Evolutionary conservation across 2,797 vertebrate species (phyloP), one percentile per base, ranked within the genome.

Genomic region (Telmatherina bonti): DNA sequence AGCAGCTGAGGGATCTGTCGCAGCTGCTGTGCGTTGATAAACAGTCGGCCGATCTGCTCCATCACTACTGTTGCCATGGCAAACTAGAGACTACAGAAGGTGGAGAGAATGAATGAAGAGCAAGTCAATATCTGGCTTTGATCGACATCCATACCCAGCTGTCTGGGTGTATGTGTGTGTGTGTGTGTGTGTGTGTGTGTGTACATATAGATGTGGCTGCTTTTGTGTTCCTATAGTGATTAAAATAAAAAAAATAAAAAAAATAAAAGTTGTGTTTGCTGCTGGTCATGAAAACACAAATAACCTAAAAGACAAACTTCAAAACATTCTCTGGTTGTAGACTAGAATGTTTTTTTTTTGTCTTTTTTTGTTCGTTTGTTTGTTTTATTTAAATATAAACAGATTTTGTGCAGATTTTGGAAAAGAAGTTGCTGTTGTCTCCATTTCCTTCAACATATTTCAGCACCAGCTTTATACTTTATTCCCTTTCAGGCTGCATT

Each of bases 31-130:
- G 91, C 85, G 0, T 92, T 94, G 79, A 95, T 89, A 66, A 97
- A 95, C 73, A 98, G 94, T 64, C 92, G 95, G 74, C 94, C 95
- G 0, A 98, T 96, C 93, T 95, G 97, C 91, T 96, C 95, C 13
- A 95, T 94, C 89, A 96, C 86, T 3, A 93, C 94, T 0, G 95
- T 95, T 67, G 96, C 96, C 97, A 98, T 97, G 94, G 87, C 85
- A 81, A 91, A 70, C 85, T 86, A 65, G 36, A 58, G 70, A 71
- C 45, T n/a, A 72, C 65, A 79, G 70, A 68, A 38, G 61, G 26
- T 0, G 5, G 63, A 51, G 36, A 81, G 54, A 81, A 56, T 11
- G 31, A 76, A 62, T 15, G 0, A 74, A 74, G 33, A 58, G 67
- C 72, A 49, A 64, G 71, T 83, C 57, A 62, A 67, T 70, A 66